phyloP scores from a whole-genome alignment of 2,888 invertebrate species.

The Ceratothoa steindachneri region DNA sequence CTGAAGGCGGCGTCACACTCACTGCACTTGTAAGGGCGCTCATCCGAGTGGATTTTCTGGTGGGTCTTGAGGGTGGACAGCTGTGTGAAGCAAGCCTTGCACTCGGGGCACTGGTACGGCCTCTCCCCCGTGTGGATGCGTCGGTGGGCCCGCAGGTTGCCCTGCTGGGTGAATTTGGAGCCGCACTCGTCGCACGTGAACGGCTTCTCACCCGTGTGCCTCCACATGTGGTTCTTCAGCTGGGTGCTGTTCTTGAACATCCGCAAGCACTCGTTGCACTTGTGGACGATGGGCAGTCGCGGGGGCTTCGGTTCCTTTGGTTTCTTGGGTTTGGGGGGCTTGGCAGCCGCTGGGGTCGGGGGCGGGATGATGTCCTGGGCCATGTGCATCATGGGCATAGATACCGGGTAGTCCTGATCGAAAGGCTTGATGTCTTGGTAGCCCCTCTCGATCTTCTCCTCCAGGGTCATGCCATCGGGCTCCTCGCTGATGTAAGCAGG shows the following conservation, averaged over 20 bases:
- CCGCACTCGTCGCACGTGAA: slow-evolving; percentile 46
- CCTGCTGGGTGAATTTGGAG: slow-evolving; percentile 46
- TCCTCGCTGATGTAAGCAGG: not conserved
- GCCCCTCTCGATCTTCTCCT: slow-evolving; percentile 18
- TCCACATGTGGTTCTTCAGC: slow-evolving; percentile 47
- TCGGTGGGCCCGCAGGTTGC: slow-evolving; percentile 39
- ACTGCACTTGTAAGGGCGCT: slow-evolving; percentile 45
- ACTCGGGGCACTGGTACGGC: slow-evolving; percentile 42
- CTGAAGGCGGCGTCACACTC: slow-evolving; percentile 45
- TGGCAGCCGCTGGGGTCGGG: slow-evolving; percentile 20
- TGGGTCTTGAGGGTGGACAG: slow-evolving; percentile 46
- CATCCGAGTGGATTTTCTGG: slow-evolving; percentile 46
- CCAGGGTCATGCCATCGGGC: slow-evolving; percentile 5
- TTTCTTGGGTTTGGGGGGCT: slow-evolving; percentile 42
- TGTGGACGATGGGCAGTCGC: slow-evolving; percentile 39
- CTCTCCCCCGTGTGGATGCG: slow-evolving; percentile 47
- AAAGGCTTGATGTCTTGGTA: slow-evolving; percentile 44
- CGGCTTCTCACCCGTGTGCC: slow-evolving; percentile 47
- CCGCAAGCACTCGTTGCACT: slow-evolving; percentile 43
- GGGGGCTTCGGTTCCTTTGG: slow-evolving; percentile 47
- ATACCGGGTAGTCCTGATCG: slow-evolving; percentile 32
- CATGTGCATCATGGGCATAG: slow-evolving; percentile 9
- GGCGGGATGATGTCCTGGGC: slow-evolving; percentile 6
- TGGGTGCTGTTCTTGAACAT: slow-evolving; percentile 47
- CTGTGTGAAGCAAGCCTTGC: slow-evolving; percentile 47